Evolutionary conservation across 2,888 invertebrate genomes (phyloP).

Genomic region (Sicus ferrugineus): DNA sequence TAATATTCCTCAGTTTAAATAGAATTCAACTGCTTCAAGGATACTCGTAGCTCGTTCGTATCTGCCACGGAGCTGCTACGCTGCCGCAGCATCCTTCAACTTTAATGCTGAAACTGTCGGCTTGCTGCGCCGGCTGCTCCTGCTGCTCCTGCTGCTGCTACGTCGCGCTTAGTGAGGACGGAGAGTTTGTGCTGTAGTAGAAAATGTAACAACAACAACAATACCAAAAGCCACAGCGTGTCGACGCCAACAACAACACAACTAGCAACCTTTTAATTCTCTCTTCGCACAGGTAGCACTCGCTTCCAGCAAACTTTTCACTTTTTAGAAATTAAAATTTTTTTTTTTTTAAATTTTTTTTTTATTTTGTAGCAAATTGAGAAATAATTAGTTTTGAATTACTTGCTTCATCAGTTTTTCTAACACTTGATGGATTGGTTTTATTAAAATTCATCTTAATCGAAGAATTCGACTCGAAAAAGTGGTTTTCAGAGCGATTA

Average conservation of each 20-base stretch:
- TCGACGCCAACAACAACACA: constrained; percentile 4
- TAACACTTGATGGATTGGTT: no score
- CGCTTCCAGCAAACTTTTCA: background rate
- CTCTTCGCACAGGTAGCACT: background rate
- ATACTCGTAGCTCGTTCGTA: constrained; percentile 37
- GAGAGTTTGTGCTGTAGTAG: background rate
- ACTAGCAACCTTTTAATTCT: constrained; percentile 17
- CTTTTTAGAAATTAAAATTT: background rate
- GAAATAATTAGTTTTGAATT: no score
- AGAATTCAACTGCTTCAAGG: constrained; percentile 39
- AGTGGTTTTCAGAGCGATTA: no score
- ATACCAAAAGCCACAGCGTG: constrained; percentile 14
- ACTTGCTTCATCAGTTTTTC: no score
- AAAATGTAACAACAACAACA: constrained; percentile 37
- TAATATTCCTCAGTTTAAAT: constrained; percentile 37
- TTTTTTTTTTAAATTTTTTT: background rate
- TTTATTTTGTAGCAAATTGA: no score
- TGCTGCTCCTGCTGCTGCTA: background rate
- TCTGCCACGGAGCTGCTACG: constrained; percentile 28
- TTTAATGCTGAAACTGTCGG: constrained; percentile 28
- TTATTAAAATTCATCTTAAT: no score
- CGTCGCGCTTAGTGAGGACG: constrained; percentile 4
- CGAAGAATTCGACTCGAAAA: no score
- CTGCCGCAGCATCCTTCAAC: constrained; percentile 40
- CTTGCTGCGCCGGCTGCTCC: no score